A percentile compares a stretch with the other conserved stretches of the same genome.
Conservation (phyloP, 2,888 invertebrate species). For the Creontiades dilutus region DNA sequence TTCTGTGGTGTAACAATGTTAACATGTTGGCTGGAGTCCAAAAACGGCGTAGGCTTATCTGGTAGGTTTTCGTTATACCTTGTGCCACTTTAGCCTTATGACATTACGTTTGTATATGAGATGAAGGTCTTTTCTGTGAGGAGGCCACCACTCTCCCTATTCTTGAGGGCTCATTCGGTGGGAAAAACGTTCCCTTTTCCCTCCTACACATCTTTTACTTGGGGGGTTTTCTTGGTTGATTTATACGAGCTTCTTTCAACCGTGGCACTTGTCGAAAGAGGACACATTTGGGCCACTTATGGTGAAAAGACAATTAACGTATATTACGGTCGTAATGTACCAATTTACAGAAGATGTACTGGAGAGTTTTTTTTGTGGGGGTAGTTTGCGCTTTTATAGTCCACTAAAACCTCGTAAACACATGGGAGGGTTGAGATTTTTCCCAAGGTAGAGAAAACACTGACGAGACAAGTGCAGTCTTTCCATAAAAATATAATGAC, state of each 20-base stretch:
- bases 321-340: not conserved
- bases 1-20: slow-evolving; percentile 43
- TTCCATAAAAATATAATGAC: no score
- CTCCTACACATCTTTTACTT: not conserved
- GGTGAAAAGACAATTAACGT: not conserved
- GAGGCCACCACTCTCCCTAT: not conserved
- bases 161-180: not conserved
- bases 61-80: slow-evolving; percentile 40
- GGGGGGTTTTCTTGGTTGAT: not conserved
- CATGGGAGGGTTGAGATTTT: not conserved
- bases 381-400: not conserved
- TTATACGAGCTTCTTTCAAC: not conserved
- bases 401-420: not conserved
- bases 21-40: slow-evolving; percentile 41
- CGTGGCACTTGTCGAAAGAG: not conserved
- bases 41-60: slow-evolving; percentile 52
- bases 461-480: no score
- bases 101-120: slow-evolving; percentile 50
- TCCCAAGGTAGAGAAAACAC: not conserved
- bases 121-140: slow-evolving; percentile 12
- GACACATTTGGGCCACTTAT: not conserved
- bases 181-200: not conserved
- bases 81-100: slow-evolving; percentile 52
- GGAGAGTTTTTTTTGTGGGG: not conserved
- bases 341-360: not conserved